phyloP scores from a whole-genome alignment of 2,797 vertebrate genomes.

The Gouania willdenowi region DNA sequence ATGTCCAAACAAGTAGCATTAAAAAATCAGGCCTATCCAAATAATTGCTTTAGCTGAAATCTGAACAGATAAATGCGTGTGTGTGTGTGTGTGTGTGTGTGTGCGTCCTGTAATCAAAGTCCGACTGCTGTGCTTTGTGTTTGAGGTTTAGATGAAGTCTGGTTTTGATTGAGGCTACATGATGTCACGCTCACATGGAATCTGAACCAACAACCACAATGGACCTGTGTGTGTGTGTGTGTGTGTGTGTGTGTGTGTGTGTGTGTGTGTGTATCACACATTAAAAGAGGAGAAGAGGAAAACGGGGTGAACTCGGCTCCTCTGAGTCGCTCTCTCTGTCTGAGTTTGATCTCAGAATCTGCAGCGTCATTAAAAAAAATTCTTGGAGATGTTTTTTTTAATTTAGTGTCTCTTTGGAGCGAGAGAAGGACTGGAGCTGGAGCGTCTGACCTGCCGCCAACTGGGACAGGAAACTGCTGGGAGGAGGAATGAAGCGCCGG shows the following conservation, averaged over 20 bases:
- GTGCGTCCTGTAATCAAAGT: slow-evolving; percentile 30
- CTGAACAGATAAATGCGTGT: too few relatives aligned
- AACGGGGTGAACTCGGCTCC: neutral
- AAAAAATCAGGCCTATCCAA: too few relatives aligned
- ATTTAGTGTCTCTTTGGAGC: too few relatives aligned
- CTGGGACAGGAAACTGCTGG: slow-evolving; percentile 44
- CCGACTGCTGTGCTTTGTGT: slow-evolving; percentile 30
- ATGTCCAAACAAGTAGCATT: too few relatives aligned
- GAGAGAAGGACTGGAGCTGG: neutral
- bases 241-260: slow-evolving; percentile 17
- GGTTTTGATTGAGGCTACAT: slow-evolving; percentile 70
- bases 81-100: slow-evolving; percentile 11
- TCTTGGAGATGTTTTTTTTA: neutral
- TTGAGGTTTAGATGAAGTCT: slow-evolving; percentile 59
- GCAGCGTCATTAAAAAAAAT: too few relatives aligned
- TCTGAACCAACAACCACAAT: slow-evolving; percentile 44
- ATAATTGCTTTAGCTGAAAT: too few relatives aligned
- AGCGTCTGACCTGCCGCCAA: slow-evolving; percentile 40
- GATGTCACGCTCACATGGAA: slow-evolving; percentile 67
- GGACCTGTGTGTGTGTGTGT: slow-evolving; percentile 18
- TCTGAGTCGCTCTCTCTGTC: neutral
- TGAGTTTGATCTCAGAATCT: too few relatives aligned
- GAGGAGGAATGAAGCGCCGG: neutral
- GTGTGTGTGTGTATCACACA: neutral
- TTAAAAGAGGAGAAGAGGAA: too few relatives aligned